These are phyloP conservation scores for Cantharis nigra DNA, from an alignment of 2,888 invertebrate genomes.

Conservation along the genomic window DNA sequence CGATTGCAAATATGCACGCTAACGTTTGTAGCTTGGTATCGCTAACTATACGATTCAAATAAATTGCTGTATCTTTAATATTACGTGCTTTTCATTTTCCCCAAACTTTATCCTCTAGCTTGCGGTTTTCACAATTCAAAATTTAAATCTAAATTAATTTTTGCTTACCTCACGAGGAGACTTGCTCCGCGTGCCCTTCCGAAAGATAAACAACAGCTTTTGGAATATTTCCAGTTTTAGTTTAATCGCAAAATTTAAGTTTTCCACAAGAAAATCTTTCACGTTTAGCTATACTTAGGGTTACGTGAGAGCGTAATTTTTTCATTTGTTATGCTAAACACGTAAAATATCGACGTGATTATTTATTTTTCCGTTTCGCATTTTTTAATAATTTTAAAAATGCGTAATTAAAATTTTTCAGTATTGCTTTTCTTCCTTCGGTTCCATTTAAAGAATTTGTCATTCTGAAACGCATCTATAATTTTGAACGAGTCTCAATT, in stretches of 20 bases:
- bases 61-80: neutral
- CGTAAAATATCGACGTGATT: neutral
- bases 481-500: neutral
- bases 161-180: neutral
- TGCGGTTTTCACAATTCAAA: neutral
- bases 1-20: conserved; percentile 19
- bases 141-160: neutral
- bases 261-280: neutral
- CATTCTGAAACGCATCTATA: neutral
- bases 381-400: neutral
- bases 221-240: neutral
- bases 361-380: neutral
- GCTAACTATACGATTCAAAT: neutral
- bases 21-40: neutral
- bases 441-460: neutral
- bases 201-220: neutral
- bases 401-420: neutral
- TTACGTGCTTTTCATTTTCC: neutral
- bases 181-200: neutral
- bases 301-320: neutral
- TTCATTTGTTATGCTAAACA: neutral
- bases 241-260: neutral
- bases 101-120: neutral
- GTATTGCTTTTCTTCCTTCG: neutral
- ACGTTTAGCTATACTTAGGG: neutral